Evolutionary conservation across 1,140 invertebrate genomes (phyloP), one percentile per base, ranked within the genome.

Genomic region (Hylaeus anthracinus): DNA sequence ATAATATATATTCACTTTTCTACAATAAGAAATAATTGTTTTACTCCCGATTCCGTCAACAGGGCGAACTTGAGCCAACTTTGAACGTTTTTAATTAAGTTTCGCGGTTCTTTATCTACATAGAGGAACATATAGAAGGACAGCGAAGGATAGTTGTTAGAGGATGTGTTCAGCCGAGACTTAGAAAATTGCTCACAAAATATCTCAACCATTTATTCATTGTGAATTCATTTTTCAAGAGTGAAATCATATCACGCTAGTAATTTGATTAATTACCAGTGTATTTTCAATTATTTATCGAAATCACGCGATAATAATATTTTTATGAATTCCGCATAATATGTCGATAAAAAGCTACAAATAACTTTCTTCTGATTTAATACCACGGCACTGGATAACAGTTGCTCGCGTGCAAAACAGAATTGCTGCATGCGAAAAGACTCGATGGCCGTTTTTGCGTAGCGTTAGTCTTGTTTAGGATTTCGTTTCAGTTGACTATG

Each of bases 191-290:
- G 84, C 84, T 90, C 88, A 88, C 85, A 90, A 90, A 90, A 90
- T 90, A 90, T 90, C 82, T 90, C 83, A 90, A 88, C 83, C 85
- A 83, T 90, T 90, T 90, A 90, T 90, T 90, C 83, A 90, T 69
- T 85, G 61, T 86, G 85, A 89, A 88, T 87, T 85, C 81, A 70
- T 88, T 85, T 80, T 61, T 58, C 56, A 83, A 76, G 72, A 85
- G 67, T 72, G 66, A 70, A 83, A 70, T 81, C 72, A 83, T 83
- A 81, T 65, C 70, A 83, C 77, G 61, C 74, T 82, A 86, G 85
- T 79, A 86, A 87, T 73, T 79, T 10, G 39, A 72, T 80, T 81
- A 81, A 81, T 71, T 83, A 81, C 81, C 76, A 70, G 77, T 76
- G 56, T 66, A 65, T 73, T 79, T 74, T 86, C 60, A 79, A 43